Conservation (phyloP, 2,113 vertebrate species). For the Pomatostomus ruficeps region DNA sequence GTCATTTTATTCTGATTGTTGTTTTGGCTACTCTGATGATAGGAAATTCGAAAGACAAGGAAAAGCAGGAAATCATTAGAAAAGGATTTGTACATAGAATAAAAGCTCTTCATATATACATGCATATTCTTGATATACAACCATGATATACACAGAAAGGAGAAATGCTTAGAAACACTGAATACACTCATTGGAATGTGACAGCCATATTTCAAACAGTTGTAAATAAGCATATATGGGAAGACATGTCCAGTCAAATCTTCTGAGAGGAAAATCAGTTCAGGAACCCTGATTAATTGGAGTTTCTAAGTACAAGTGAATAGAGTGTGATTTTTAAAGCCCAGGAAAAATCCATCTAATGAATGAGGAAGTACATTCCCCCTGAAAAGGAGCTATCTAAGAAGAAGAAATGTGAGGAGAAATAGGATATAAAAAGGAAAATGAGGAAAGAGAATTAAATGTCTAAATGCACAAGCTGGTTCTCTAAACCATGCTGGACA, state of each 20-base stretch:
- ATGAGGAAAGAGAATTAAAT: background rate
- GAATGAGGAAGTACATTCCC: background rate
- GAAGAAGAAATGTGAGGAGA: background rate
- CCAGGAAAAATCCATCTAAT: background rate
- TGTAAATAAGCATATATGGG: background rate
- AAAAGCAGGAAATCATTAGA: background rate
- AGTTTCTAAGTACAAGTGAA: background rate
- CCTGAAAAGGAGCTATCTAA: background rate
- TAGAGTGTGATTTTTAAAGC: background rate
- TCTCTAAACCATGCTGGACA: background rate
- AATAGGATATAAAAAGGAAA: background rate
- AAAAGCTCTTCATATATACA: background rate
- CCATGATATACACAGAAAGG: background rate
- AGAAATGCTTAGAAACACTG: background rate
- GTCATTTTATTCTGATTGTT: conserved; percentile 21
- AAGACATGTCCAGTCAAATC: background rate
- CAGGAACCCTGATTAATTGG: background rate
- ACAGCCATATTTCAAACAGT: background rate
- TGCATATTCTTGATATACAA: background rate
- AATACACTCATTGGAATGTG: background rate
- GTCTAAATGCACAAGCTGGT: background rate
- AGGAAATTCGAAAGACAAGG: background rate
- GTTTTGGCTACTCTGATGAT: background rate
- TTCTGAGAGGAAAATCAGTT: background rate
- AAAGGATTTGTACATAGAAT: background rate